These are phyloP conservation scores for Brachionus sp. DNA, from an alignment of 1,140 invertebrate genomes.

Conservation along the genomic window DNA sequence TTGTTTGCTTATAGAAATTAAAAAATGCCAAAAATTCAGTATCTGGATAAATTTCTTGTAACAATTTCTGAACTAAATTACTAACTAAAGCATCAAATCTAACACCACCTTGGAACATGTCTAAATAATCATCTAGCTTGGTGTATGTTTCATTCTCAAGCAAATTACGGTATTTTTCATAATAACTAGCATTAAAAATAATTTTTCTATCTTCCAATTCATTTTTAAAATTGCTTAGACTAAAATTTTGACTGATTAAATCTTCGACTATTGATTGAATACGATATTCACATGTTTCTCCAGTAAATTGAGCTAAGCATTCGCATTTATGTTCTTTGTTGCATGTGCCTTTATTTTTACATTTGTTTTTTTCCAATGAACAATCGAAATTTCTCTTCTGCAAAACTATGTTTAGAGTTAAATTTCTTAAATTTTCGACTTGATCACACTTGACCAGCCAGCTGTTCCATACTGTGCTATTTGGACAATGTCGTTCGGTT, in stretches of 20 bases:
- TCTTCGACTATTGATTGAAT: background rate
- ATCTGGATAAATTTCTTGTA: conserved; percentile 38
- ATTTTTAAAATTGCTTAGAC: background rate
- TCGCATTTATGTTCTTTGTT: background rate
- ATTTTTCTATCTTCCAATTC: background rate
- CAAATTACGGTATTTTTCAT: background rate
- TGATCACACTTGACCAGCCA: background rate
- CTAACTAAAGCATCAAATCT: background rate
- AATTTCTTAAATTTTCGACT: background rate
- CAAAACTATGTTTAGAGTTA: background rate
- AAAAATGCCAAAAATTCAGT: conserved; percentile 21
- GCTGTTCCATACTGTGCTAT: background rate
- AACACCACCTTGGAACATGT: background rate
- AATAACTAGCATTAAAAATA: background rate
- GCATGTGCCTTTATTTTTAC: conserved; percentile 1
- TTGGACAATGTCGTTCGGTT: background rate
- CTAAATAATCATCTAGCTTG: background rate
- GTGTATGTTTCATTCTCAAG: background rate
- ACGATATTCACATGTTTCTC: background rate
- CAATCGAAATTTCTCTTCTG: background rate
- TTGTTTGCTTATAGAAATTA: background rate
- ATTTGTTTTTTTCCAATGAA: background rate
- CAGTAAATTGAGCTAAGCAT: conserved; percentile 5
- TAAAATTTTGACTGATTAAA: background rate
- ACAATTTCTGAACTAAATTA: conserved; percentile 15